Conservation (phyloP, 2,113 vertebrate genomes). For the Pachypanchax playfairii region DNA sequence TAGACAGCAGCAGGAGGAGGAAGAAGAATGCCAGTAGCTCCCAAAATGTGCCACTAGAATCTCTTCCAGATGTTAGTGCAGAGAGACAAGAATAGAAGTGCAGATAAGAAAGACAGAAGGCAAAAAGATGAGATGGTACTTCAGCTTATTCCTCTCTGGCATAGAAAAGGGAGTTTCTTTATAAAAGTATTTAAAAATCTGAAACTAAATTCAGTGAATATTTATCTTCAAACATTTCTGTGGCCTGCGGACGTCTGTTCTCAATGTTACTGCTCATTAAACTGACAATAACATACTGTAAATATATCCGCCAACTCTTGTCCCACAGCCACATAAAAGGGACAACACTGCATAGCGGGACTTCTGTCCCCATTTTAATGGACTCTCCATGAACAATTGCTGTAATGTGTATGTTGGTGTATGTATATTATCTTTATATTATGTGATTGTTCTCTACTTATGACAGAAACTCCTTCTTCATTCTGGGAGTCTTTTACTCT, state of each 20-base stretch:
- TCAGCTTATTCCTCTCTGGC: not conserved
- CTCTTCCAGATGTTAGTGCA: conserved; percentile 31
- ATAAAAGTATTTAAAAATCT: not conserved
- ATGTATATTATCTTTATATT: not conserved
- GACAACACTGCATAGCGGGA: not conserved
- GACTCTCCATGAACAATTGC: not conserved
- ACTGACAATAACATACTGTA: not conserved
- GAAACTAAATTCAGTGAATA: not conserved
- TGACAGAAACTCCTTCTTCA: conserved; percentile 1
- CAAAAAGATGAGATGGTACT: not conserved
- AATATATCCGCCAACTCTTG: not conserved
- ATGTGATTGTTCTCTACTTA: conserved; percentile 7
- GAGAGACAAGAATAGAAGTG: conserved; percentile 12
- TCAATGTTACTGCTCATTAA: not conserved
- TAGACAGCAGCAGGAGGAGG: conserved; percentile 27
- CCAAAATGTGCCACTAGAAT: conserved; percentile 23
- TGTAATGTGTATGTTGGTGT: not conserved
- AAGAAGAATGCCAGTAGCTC: conserved; percentile 24
- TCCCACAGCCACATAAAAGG: not conserved
- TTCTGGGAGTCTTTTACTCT: conserved; percentile 8
- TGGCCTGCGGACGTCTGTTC: not conserved
- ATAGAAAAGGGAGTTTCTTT: not conserved
- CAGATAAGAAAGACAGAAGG: conserved; percentile 5
- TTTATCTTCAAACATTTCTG: not conserved
- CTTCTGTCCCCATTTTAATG: not conserved